Conservation (phyloP, 1,140 invertebrate genomes). For the Aphaenogaster floridana region DNA sequence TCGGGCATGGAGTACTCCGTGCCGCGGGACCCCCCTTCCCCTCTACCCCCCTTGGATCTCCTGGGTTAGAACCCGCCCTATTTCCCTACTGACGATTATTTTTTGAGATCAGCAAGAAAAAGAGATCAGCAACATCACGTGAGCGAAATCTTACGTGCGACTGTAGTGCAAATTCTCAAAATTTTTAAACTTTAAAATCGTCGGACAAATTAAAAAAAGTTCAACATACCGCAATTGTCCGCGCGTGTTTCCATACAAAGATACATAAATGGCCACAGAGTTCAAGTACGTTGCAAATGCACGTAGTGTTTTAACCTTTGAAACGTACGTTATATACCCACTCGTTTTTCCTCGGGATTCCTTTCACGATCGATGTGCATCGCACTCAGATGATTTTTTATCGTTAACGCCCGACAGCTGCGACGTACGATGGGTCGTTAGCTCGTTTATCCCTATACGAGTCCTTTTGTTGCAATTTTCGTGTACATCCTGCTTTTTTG, state of each 20-base stretch:
- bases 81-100: not conserved
- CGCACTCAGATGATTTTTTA: slow-evolving; percentile 51
- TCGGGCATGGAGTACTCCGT: too few species aligned
- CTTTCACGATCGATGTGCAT: slow-evolving; percentile 58
- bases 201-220: not conserved
- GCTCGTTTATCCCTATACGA: slow-evolving; percentile 8
- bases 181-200: not conserved
- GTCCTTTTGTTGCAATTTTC: slow-evolving; percentile 32
- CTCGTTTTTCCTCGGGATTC: slow-evolving; percentile 57
- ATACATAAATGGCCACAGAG: slow-evolving; percentile 20
- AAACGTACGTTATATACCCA: slow-evolving; percentile 30
- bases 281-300: slow-evolving; percentile 45
- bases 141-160: not conserved
- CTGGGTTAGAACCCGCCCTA: too few species aligned
- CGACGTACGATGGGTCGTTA: slow-evolving; percentile 56
- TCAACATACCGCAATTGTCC: not conserved
- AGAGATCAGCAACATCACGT: not conserved
- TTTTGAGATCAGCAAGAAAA: not conserved
- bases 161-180: not conserved
- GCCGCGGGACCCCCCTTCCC: too few species aligned
- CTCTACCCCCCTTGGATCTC: too few species aligned
- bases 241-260: slow-evolving; percentile 11
- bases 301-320: slow-evolving; percentile 49
- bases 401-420: slow-evolving; percentile 37
- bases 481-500: slow-evolving; percentile 13